Evolutionary conservation across 2,113 vertebrate genomes (phyloP), one percentile per base, ranked within the genome.

Genomic region (Formicarius rufipectus): DNA sequence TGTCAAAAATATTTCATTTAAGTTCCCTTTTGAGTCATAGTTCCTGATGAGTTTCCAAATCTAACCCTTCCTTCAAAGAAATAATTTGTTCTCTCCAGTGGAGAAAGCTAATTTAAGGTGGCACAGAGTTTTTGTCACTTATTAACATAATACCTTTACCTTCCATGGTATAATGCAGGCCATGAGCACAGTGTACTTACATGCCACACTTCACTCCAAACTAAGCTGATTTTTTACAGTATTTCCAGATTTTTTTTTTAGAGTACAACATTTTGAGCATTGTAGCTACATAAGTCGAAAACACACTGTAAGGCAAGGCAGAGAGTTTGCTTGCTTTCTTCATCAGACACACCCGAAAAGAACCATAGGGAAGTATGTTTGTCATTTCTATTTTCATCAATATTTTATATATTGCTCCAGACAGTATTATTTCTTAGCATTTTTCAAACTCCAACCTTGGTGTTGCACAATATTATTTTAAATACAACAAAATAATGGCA

Each of bases 371-470:
- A 89, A 91, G 62, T 92, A 59, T 92, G 81, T 87, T 89, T 94
- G 93, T 88, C 95, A 87, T 91, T 92, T 93, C 79, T 92, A 1
- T 79, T 88, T 95, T 90, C 90, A 84, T 87, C 90, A 86, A 13
- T 69, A 78, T 88, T 92, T 95, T 79, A 93, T 91, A 85, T 87
- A 96, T 97, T 96, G 91, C 69, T 96, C 58, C 66, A 79, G 94
- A 95, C 93, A 96, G 88, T 92, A 64, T 97, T 95, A 97, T 96
- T 96, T 96, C 95, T 97, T 96, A 95, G 40, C 92, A 93, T 95
- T 95, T 96, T 94, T 93, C 75, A 84, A 72, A 84, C 75, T 95
- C 80, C 95, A 95, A 71, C 75, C 79, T 90, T 89, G 45, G 64
- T 95, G 95, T 93, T 97, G 84, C 84, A 84, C 74, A 69, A 76